A percentile compares a stretch with the other conserved stretches of the same genome.
phyloP scores from a whole-genome alignment of 2,888 invertebrate species.

The Noctua pronuba region DNA sequence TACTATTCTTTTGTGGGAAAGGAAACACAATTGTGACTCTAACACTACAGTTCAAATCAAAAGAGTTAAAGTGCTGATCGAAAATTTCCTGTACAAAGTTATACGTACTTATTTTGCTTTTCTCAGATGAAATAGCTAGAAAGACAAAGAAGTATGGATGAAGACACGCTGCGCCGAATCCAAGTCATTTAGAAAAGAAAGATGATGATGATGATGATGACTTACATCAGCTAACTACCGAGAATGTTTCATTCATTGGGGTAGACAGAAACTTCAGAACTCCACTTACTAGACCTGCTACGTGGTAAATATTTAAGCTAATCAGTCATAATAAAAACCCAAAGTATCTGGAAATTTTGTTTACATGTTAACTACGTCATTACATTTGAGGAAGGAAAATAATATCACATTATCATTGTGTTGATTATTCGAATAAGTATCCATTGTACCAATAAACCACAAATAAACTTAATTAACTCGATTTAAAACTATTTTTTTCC shows the following conservation, averaged over 20 bases:
- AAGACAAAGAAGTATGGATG: not conserved
- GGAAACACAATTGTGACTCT: not conserved
- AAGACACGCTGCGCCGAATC: not conserved
- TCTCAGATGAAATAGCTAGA: too few species aligned
- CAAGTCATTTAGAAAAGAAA: not conserved
- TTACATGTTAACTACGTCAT: conserved; percentile 4
- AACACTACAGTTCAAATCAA: not conserved
- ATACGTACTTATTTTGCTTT: not conserved
- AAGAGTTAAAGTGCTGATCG: not conserved
- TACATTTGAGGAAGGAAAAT: conserved; percentile 41
- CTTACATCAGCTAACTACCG: not conserved
- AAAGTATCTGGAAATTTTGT: conserved; percentile 18
- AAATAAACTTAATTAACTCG: conserved; percentile 36
- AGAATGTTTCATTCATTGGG: not conserved
- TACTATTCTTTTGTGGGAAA: conserved; percentile 35
- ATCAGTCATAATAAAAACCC: not conserved
- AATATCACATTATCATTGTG: conserved; percentile 12
- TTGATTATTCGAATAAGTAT: conserved; percentile 30
- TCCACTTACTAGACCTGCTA: not conserved
- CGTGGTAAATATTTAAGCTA: not conserved
- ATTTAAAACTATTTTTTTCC: not conserved
- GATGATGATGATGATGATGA: not conserved
- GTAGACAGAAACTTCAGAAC: too few species aligned
- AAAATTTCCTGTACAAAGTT: not conserved
- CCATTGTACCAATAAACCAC: conserved; percentile 18